Percentiles rank a stretch among this genome's conserved stretches.
phyloP scores from a whole-genome alignment of 2,888 invertebrate genomes.

The Leptopilina syphax region DNA sequence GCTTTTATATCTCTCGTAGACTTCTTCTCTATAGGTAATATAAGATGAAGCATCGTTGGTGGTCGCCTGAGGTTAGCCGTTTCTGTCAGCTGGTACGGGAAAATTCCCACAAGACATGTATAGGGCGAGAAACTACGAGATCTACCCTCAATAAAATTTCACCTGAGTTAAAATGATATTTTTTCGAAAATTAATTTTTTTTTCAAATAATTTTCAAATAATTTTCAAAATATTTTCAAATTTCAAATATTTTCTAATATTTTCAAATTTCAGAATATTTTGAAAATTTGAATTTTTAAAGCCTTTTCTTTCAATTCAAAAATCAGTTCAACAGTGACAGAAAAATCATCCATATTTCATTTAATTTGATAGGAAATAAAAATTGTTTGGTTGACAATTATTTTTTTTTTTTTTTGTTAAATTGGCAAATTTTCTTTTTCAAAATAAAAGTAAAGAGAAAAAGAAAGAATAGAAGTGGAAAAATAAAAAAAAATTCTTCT shows the following conservation, averaged over 20 bases:
- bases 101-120: constrained; percentile 30
- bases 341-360: too few species aligned
- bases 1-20: not conserved
- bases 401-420: too few species aligned
- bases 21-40: not conserved
- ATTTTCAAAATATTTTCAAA: too few species aligned
- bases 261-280: too few species aligned
- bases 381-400: too few species aligned
- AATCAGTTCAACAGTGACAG: too few species aligned
- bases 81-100: constrained; percentile 11
- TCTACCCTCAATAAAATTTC: not conserved
- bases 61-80: constrained; percentile 25
- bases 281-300: too few species aligned
- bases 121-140: not conserved
- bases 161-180: not conserved
- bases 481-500: not conserved
- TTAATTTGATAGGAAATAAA: too few species aligned
- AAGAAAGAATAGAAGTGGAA: not conserved
- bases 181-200: not conserved
- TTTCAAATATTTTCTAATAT: too few species aligned
- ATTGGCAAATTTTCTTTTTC: not conserved
- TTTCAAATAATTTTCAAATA: too few species aligned
- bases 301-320: too few species aligned
- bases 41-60: constrained; percentile 14
- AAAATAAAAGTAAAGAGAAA: not conserved